Conservation (phyloP, 2,888 invertebrate genomes). For the Drosophila helvetica region DNA sequence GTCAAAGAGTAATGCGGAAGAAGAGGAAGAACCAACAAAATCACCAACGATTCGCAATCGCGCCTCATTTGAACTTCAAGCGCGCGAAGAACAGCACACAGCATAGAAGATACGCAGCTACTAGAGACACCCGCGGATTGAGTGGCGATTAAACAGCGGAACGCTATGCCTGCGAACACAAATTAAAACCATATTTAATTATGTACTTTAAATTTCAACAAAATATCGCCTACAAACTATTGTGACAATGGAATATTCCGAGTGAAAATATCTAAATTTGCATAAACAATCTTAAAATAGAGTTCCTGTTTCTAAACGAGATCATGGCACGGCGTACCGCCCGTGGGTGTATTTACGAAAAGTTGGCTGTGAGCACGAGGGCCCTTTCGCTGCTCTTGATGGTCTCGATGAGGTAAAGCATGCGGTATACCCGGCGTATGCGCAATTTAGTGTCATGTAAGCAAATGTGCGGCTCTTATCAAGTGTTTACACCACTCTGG, state of each 20-base stretch:
- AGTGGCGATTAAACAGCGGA: constrained; percentile 35
- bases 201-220: background rate
- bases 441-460: constrained; percentile 16
- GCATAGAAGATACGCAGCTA: constrained; percentile 54
- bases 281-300: constrained; percentile 34
- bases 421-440: constrained; percentile 4
- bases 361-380: constrained; percentile 10
- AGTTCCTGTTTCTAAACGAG: constrained; percentile 18
- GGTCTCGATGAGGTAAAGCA: constrained; percentile 25
- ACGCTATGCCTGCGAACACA: constrained; percentile 1
- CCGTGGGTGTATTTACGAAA: constrained; percentile 6
- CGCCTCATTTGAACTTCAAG: constrained; percentile 76
- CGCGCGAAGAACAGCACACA: constrained; percentile 76
- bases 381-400: constrained; percentile 7
- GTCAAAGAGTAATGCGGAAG: constrained; percentile 44
- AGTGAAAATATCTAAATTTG: constrained; percentile 19
- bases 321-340: constrained; percentile 5
- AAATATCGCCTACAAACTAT: constrained; percentile 9
- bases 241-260: constrained; percentile 38
- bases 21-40: constrained; percentile 45
- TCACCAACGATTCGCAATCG: constrained; percentile 58
- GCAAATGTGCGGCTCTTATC: constrained; percentile 22
- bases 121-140: constrained; percentile 5
- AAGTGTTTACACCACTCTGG: constrained; percentile 32
- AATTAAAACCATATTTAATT: constrained; percentile 9